Evolutionary conservation across 2,888 invertebrate genomes (phyloP).

Genomic region (Chesias legatella): DNA sequence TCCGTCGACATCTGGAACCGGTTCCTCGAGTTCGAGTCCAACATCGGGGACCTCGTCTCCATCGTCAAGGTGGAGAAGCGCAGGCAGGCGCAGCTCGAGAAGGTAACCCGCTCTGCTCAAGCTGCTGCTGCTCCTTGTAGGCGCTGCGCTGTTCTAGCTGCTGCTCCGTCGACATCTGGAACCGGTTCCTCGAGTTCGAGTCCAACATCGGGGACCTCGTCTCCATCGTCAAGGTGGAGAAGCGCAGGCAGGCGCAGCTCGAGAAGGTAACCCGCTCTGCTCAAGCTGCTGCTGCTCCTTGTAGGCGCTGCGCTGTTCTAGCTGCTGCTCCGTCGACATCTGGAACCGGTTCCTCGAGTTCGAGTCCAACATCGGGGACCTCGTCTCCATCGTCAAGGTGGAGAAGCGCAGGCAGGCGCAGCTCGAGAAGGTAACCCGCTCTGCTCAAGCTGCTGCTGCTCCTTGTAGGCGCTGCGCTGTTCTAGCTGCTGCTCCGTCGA

Average conservation of each 20-base stretch:
- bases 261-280: too few species aligned
- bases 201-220: conserved; percentile 98
- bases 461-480: too few species aligned
- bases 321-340: conserved; percentile 97
- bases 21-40: conserved; percentile 98
- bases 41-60: conserved; percentile 98
- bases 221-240: conserved; percentile 98
- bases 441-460: too few species aligned
- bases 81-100: conserved; percentile 93
- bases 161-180: conserved; percentile 99
- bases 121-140: too few species aligned
- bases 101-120: too few species aligned
- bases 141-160: too few species aligned
- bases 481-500: conserved; percentile 98
- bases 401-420: conserved; percentile 95
- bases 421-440: conserved; percentile 93
- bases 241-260: conserved; percentile 92
- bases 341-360: conserved; percentile 99
- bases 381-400: conserved; percentile 98
- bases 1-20: conserved; percentile 99
- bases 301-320: too few species aligned
- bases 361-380: conserved; percentile 98
- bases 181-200: conserved; percentile 98
- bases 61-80: conserved; percentile 98
- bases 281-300: too few species aligned